Base-by-base conservation (phyloP, 2,797 vertebrate genomes). In the Tapirus indicus region DNA sequence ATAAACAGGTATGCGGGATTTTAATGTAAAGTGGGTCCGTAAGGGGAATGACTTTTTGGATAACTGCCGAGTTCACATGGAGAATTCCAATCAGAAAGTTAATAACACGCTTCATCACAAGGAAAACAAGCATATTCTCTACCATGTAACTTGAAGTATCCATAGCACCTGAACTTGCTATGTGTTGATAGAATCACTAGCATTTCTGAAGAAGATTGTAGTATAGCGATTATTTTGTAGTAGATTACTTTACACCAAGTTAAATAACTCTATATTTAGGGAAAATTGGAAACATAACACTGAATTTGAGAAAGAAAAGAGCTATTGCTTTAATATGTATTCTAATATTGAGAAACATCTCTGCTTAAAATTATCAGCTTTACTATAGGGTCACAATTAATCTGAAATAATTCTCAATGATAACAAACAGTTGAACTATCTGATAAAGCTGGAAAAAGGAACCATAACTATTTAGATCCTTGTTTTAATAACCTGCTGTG, bases 321-420 rank as follows among this genome's bases (percentile, higher is more conserved):
- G 20, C 2, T 38, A 0, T 69, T 92, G 2, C 13, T 92, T 74
- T 25, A 66, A 54, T 52, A 72, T 84, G 32, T 52, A 27, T 96
- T 95, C 54, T 38, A 93, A 47, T 12, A 52, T 64, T 60, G 60
- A 49, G 54, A 92, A 64, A 12, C 56, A 88, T 89, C 38, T 83
- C 21, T 88, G 91, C 4, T 89, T 94, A 74, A 74, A 97, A n/a
- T 66, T 20, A 66, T 18, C 75, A 49, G 32, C 38, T 93, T 47
- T 85, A 86, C 71, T 52, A 93, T 17, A 52, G 62, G 25, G 47
- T 71, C 54, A 10, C 88, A 95, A 94, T 94, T 95, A 92, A 62
- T 74, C 77, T 90, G 84, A 88, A 95, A 95, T 83, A 88, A 94
- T 91, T 52, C 21, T 75, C 92, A 94, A 86, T 13, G 23, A 91